Conservation (phyloP, 2,888 invertebrate species). For the Patella caerulea region DNA sequence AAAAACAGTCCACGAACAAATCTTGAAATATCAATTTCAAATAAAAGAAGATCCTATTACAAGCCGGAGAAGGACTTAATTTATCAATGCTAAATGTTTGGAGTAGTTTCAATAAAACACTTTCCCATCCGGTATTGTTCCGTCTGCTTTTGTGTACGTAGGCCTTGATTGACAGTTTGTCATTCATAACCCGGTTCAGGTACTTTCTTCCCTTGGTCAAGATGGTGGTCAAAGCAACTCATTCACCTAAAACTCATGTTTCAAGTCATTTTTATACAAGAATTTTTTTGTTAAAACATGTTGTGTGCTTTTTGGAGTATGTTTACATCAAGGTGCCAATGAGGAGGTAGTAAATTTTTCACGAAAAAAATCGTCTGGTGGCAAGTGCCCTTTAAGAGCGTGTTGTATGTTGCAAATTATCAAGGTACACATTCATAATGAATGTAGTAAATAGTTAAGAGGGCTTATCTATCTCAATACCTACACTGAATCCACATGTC, state of each 20-base stretch:
- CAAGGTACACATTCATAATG: conserved; percentile 2
- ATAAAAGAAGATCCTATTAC: conserved; percentile 3
- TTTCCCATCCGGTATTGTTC: conserved; percentile 7
- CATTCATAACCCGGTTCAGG: background rate
- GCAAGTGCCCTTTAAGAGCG: background rate
- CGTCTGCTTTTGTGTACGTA: background rate
- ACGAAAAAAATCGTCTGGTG: conserved; percentile 7
- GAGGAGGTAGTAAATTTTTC: background rate
- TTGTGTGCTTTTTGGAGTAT: background rate
- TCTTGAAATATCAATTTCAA: conserved; percentile 6
- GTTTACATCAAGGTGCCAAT: conserved; percentile 13
- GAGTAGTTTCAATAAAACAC: conserved; percentile 9
- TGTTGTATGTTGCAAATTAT: conserved; percentile 9
- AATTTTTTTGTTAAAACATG: background rate
- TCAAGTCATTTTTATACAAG: conserved; percentile 10
- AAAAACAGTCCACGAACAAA: conserved; percentile 1
- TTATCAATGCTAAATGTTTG: background rate
- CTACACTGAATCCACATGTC: background rate
- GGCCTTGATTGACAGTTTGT: background rate
- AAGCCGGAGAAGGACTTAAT: conserved; percentile 1
- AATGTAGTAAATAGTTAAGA: conserved; percentile 4
- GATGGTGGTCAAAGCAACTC: background rate
- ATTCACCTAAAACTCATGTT: conserved; percentile 9
- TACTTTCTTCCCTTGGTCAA: conserved; percentile 2
- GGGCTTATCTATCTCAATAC: background rate